Conservation (phyloP, 2,113 vertebrate species). For the Albula glossodonta region DNA sequence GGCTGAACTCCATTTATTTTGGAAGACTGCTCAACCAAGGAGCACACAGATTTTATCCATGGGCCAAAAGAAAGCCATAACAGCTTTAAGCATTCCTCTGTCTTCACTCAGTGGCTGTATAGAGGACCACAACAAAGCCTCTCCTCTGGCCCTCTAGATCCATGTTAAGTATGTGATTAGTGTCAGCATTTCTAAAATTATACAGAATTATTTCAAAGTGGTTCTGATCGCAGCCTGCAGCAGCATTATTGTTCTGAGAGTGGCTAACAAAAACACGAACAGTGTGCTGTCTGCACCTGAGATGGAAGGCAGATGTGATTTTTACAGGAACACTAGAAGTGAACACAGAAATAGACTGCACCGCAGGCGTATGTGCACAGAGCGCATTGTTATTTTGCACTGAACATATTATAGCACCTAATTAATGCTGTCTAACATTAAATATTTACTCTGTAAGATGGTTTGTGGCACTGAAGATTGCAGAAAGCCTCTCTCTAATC, state of each 20-base stretch:
- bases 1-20: no score
- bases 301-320: neutral
- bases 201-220: neutral
- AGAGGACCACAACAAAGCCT: neutral
- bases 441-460: constrained; percentile 57
- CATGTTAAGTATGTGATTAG: neutral
- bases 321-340: neutral
- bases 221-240: neutral
- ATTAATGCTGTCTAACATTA: constrained; percentile 47
- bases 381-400: constrained; percentile 42
- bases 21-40: no score
- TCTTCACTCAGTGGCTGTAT: neutral
- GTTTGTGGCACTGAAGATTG: constrained; percentile 45
- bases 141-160: neutral
- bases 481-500: neutral
- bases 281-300: neutral
- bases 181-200: neutral
- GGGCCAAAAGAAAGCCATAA: no score
- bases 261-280: neutral
- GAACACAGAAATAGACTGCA: neutral
- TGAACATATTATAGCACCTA: constrained; percentile 39
- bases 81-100: no score
- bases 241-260: no score
- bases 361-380: neutral
- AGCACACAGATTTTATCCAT: no score